Evolutionary conservation across 2,797 vertebrate genomes (phyloP).

Genomic region (Danionella dracula): DNA sequence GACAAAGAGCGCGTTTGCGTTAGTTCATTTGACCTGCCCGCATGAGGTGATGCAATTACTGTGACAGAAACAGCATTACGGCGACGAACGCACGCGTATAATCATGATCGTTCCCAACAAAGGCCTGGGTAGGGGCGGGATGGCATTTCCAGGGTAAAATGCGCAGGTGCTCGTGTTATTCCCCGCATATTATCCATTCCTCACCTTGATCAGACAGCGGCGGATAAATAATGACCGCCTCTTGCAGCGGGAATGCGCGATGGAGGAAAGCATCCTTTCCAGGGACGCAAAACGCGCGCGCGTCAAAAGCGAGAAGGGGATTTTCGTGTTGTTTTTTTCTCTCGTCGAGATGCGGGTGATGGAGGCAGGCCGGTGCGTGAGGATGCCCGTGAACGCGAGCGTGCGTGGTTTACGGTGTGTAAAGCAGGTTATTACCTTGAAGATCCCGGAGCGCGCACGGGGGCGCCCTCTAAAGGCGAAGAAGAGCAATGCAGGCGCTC

Average conservation of each 20-base stretch:
- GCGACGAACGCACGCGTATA: background rate
- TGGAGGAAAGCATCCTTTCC: slow-evolving; percentile 1
- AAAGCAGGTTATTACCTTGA: slow-evolving; percentile 39
- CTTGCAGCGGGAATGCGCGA: background rate
- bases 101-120: slow-evolving; percentile 6
- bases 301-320: background rate
- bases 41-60: slow-evolving; percentile 21
- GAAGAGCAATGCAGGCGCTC: background rate
- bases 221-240: slow-evolving; percentile 8
- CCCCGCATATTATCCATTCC: slow-evolving; percentile 36
- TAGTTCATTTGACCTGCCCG: slow-evolving; percentile 35
- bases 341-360: slow-evolving; percentile 20
- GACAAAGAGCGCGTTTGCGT: slow-evolving; percentile 36
- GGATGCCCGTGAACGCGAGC: slow-evolving; percentile 4
- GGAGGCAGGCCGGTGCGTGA: slow-evolving; percentile 32
- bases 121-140: slow-evolving; percentile 1
- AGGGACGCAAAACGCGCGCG: background rate
- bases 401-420: slow-evolving; percentile 31
- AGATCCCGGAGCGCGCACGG: slow-evolving; percentile 21
- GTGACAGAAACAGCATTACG: slow-evolving; percentile 9
- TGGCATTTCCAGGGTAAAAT: slow-evolving; percentile 13
- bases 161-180: slow-evolving; percentile 14
- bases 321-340: background rate
- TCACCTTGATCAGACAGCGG: slow-evolving; percentile 40
- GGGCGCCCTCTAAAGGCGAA: slow-evolving; percentile 4